Base-by-base conservation (phyloP, 35 echinoderm and acorn worm genomes). In the Holothuria glaberrima region DNA sequence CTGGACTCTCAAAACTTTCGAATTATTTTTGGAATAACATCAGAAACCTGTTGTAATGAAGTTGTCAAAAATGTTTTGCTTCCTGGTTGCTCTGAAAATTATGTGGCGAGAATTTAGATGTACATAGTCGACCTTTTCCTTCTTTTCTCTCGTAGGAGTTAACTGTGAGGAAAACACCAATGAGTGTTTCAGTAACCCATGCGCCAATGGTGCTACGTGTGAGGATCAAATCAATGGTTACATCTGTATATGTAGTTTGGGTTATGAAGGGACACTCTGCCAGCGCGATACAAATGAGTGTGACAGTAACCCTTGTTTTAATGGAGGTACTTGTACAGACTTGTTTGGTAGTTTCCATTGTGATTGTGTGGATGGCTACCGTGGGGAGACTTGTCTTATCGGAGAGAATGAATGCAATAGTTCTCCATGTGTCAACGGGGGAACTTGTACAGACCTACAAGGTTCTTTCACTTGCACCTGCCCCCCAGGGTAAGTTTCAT, bases 331-430 rank as follows among this genome's bases (percentile, higher is more conserved):
- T 6, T 92, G 91, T 34, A 21, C 76, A 22, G 32, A n/a, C 21
- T 4, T 61, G 30, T 26, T 82, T 18, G 31, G 70, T 48, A 58
- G 59, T 12, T 92, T 86, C 71, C 24, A 2, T 12, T 92, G 91
- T n/a, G 19, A 50, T 28, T 92, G 91, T 66, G 26, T n/a, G 26
- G 84, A 92, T 33, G 91, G 91, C 5, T 92, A 44, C 62, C 45
- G 58, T 14, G 91, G 91, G 18, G 30, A 60, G 24, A 21, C 66
- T 26, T 94, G 92, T 27, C 88, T 86, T 29, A 57, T 59, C 9
- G 80, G 76, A 16, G 59, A 75, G 17, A 64, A 94, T 62, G 92
- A 94, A 71, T 94, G 92, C 56, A 48, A 58, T 19, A 90, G 44
- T 17, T 71, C 35, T 28, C 92, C 92, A 0, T 94, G 92, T 64